phyloP scores from a whole-genome alignment of 2,113 vertebrate species.

The Tylochromis polylepis region DNA sequence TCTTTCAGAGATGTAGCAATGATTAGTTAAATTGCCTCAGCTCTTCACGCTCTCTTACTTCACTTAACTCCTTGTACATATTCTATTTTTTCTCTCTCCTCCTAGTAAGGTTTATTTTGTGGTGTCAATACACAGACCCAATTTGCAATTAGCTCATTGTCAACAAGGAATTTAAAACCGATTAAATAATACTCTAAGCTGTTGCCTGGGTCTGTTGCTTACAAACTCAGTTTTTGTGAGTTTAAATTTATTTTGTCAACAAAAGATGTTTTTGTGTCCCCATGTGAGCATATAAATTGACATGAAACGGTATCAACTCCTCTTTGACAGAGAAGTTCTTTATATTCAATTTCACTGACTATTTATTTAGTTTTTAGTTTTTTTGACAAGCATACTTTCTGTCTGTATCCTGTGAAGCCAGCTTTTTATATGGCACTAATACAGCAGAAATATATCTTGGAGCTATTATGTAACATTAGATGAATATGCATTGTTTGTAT shows the following conservation, averaged over 20 bases:
- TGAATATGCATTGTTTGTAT: not conserved
- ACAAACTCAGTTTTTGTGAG: not conserved
- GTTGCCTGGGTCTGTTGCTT: not conserved
- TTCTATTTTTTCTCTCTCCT: not conserved
- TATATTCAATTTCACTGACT: not conserved
- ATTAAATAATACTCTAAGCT: not conserved
- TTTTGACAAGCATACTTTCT: not conserved
- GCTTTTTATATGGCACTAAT: not conserved
- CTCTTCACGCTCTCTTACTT: constrained; percentile 28
- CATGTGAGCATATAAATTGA: not conserved
- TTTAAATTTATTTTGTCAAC: not conserved
- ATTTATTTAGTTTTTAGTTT: not conserved
- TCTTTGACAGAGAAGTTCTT: not conserved
- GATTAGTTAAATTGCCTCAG: constrained; percentile 49
- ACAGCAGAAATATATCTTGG: not conserved
- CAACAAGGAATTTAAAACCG: not conserved
- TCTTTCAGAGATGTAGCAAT: constrained; percentile 27
- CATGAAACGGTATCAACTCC: not conserved
- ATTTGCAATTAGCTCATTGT: not conserved
- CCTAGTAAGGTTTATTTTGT: not conserved
- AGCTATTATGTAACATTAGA: not conserved
- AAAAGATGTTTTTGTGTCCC: not conserved
- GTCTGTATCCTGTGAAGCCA: not conserved
- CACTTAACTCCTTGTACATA: constrained; percentile 15
- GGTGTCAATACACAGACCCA: not conserved